Evolutionary conservation across 2,888 invertebrate genomes (phyloP), one percentile per base, ranked within the genome.

Genomic region (Argyresthia goedartella): DNA sequence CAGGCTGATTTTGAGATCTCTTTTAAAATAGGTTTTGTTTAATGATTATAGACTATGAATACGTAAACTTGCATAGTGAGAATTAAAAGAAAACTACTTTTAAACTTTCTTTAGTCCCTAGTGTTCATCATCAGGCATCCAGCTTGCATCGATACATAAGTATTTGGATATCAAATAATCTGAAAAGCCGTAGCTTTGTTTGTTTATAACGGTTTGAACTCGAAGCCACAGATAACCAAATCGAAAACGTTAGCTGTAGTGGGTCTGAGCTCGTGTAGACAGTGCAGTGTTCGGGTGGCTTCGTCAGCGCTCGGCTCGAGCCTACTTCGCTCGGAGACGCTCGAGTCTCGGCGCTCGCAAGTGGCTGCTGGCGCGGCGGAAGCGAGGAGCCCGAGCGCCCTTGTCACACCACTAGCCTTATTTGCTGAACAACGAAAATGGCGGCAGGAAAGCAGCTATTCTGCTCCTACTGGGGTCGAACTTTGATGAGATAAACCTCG

Each of bases 391-490:
- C 77, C 82, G 82, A 81, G 81, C 76, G 81, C 75, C 78, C 81
- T 76, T 85, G 85, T 85, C 81, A 80, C 75, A 71, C 81, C 82
- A 82, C 85, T 82, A 84, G 80, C 78, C 82, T 85, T 82, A 84
- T 84, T 85, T 84, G 84, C 84, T 85, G 85, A 85, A 82, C 85
- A 84, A 84, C 81, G 81, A 73, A 81, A 81, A 84, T 81, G 73
- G 76, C 76, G 75, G 80, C 81, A 79, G 73, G 67, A 71, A 76
- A 2, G 25, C 25, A 25, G 25, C 25, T 45, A 45, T n/a, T 4
- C 11, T 45, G 7, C 25, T 45, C 10, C 41, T 13, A 6, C 13
- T 1, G 6, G 41, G 8, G 25, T 25, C n/a, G n/a, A n/a, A n/a
- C n/a, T n/a, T 25, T 6, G 39, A 39, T n/a, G 39, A 39, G 8